Evolutionary conservation across 2,797 vertebrate genomes (phyloP).

Genomic region (Glossophaga mutica): DNA sequence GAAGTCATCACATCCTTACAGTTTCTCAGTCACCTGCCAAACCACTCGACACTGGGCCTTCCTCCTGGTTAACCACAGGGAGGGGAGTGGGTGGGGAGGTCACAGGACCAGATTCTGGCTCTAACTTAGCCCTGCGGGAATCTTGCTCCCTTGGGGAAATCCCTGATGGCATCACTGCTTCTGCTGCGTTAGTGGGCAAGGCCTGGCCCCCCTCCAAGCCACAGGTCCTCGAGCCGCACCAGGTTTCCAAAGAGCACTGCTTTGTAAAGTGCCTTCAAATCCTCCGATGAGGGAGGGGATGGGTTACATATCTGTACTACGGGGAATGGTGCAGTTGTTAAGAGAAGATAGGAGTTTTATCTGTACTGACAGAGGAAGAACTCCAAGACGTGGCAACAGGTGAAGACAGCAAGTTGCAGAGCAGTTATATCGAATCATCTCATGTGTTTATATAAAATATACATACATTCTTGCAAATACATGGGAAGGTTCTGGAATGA

Average conservation of each 20-base stretch:
- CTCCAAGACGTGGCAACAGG: neutral
- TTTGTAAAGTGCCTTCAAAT: neutral
- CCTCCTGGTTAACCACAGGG: conserved; percentile 36
- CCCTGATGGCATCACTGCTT: neutral
- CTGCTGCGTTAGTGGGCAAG: neutral
- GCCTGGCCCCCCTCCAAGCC: neutral
- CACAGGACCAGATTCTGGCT: conserved; percentile 24
- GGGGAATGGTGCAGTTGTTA: neutral
- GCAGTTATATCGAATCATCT: neutral
- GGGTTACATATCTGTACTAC: neutral
- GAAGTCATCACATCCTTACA: neutral
- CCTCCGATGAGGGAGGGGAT: neutral
- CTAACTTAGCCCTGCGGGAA: neutral
- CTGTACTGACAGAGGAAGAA: neutral
- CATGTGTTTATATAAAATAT: neutral
- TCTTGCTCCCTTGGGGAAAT: conserved; percentile 13
- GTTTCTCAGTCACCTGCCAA: conserved; percentile 49
- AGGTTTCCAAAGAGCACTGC: neutral
- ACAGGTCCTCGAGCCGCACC: neutral
- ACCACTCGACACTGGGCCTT: conserved; percentile 21
- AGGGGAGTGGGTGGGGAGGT: neutral
- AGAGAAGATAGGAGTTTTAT: neutral
- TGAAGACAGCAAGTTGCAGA: neutral
- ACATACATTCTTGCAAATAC: neutral
- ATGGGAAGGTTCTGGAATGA: neutral